A percentile compares a stretch with the other conserved stretches of the same genome.
These are phyloP conservation scores for Microplitis manilae DNA, from an alignment of 2,888 invertebrate genomes.

Conservation along the genomic window DNA sequence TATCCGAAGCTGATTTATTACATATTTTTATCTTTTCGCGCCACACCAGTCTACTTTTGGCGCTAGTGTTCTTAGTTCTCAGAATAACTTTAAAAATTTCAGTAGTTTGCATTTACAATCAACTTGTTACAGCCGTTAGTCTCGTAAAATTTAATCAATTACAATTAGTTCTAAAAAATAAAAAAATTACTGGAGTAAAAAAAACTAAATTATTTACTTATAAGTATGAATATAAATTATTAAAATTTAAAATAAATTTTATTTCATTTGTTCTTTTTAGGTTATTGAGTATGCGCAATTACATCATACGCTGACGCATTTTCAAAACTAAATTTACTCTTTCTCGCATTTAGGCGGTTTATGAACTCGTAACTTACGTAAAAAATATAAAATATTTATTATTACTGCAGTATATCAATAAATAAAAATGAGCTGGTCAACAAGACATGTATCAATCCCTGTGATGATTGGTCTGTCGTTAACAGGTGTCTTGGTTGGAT, in stretches of 20 bases:
- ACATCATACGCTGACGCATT: slow-evolving; percentile 18
- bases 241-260: not conserved
- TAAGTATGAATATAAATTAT: not conserved
- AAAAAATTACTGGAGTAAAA: too few species aligned
- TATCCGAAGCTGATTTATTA: too few species aligned
- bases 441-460: slow-evolving; percentile 70
- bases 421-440: slow-evolving; percentile 54
- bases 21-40: too few species aligned
- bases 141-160: too few species aligned
- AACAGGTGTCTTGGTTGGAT: slow-evolving; percentile 80
- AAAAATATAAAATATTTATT: not conserved
- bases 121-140: too few species aligned
- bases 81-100: too few species aligned
- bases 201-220: too few species aligned
- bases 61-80: too few species aligned
- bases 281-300: slow-evolving; percentile 27
- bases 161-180: too few species aligned
- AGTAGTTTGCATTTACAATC: too few species aligned
- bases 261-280: not conserved
- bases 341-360: not conserved
- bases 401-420: slow-evolving; percentile 12
- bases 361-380: not conserved
- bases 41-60: too few species aligned
- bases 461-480: slow-evolving; percentile 79
- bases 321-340: not conserved